Base-by-base conservation (phyloP, 1,140 invertebrate species). In the Temnothorax nylanderi region DNA sequence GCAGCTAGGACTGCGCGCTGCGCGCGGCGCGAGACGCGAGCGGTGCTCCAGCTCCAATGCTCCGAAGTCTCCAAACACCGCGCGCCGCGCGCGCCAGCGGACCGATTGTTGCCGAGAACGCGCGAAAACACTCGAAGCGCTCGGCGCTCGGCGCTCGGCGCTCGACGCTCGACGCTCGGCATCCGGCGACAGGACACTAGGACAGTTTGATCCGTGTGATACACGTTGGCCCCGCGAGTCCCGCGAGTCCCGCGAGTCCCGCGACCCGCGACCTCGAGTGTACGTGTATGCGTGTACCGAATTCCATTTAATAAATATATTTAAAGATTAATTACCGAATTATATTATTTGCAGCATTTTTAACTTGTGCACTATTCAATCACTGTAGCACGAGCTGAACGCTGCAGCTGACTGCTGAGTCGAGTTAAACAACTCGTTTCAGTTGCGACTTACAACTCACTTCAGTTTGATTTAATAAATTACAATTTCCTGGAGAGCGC, bases 1-100 rank as follows among this genome's bases (percentile, higher is more conserved):
- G 88, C 88, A 85, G 64, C 44, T 60, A 78, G 65, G 21, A 90
- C 89, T 90, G 85, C 21, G n/a, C 41, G 56, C 60, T 6, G 34
- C 18, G 34, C 16, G 37, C 51, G 62, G 26, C 26, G 26, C 26
- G 26, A 26, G 26, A 26, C 26, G 26, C 26, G 56, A 21, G 41
- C 26, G 18, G 32, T 44, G 26, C 13, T 13, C 26, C 26, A 26
- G 16, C 32, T 18, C 44, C 78, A 32, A 80, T 26, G 26, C 26
- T 26, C 26, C 26, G 26, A 26, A 26, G 26, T 26, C 26, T 26
- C 26, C 26, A 1, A 26, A 26, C 26, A 26, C 26, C n/a, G n/a
- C 18, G 7, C 54, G n/a, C 75, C 58, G 71, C 78, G 82, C 67
- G 65, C 89, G 82, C 69, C 82, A 86, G 60, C 34, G 18, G 16